These are phyloP conservation scores for Drosophila baimaii DNA, from an alignment of 1,140 invertebrate genomes.

Conservation along the genomic window DNA sequence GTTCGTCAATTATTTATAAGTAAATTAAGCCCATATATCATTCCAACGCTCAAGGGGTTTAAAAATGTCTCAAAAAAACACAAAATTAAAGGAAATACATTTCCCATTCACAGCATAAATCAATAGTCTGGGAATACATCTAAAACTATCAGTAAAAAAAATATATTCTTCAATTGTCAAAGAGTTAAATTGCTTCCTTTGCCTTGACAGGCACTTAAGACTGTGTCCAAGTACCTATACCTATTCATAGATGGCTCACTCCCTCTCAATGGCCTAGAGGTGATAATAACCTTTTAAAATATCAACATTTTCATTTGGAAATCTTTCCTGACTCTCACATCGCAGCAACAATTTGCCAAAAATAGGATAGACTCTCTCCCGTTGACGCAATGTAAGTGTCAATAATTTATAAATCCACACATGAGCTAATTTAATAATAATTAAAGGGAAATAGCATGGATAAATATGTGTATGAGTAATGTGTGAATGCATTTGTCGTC, in stretches of 20 bases:
- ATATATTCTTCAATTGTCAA: slow-evolving; percentile 14
- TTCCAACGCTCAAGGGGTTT: too few relatives aligned
- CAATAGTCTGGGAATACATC: background rate
- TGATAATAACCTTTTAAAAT: slow-evolving; percentile 23
- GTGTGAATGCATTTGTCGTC: slow-evolving; percentile 32
- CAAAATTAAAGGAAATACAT: background rate
- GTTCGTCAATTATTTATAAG: too few relatives aligned
- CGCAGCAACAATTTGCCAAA: slow-evolving; percentile 15
- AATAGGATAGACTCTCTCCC: slow-evolving; percentile 8
- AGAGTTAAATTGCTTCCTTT: slow-evolving; percentile 29
- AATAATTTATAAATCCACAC: slow-evolving; percentile 40
- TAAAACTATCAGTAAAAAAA: background rate
- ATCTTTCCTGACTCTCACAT: background rate
- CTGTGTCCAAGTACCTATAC: slow-evolving; percentile 4
- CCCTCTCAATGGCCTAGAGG: slow-evolving; percentile 12
- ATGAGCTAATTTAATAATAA: slow-evolving; percentile 37
- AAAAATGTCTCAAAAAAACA: background rate
- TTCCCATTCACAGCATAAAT: background rate
- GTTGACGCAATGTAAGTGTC: slow-evolving; percentile 41
- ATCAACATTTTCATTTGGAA: slow-evolving; percentile 11
- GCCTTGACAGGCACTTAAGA: slow-evolving; percentile 28
- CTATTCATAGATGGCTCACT: slow-evolving; percentile 11
- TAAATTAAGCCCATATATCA: too few relatives aligned
- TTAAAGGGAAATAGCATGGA: slow-evolving; percentile 24
- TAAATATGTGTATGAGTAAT: slow-evolving; percentile 25